Evolutionary conservation across 2,113 vertebrate genomes (phyloP).

Genomic region (Gulo gulo): DNA sequence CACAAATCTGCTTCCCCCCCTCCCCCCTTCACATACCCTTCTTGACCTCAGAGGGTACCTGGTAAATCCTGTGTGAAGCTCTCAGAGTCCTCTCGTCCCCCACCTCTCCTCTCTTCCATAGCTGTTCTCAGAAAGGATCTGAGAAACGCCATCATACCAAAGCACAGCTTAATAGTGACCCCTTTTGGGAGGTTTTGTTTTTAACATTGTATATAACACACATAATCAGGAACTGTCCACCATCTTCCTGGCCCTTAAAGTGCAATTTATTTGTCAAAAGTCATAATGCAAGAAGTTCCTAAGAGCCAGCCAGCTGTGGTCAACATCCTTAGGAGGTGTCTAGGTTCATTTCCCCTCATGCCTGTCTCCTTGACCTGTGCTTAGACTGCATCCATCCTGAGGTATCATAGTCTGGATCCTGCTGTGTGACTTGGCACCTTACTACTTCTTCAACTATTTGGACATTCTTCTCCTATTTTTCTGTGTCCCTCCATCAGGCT

Average conservation of each 20-base stretch:
- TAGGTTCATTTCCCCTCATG: not conserved
- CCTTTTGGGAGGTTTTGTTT: slow-evolving; percentile 47
- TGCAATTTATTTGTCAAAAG: not conserved
- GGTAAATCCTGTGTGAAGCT: not conserved
- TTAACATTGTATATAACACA: not conserved
- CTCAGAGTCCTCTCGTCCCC: not conserved
- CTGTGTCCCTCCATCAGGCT: not conserved
- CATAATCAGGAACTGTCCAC: not conserved
- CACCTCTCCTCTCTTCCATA: not conserved
- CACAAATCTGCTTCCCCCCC: not conserved
- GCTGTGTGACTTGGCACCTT: not conserved
- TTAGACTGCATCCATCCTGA: accelerated
- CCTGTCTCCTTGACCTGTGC: not conserved
- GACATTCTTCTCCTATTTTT: not conserved
- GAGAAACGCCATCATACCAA: not conserved
- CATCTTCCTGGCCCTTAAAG: not conserved
- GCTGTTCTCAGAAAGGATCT: not conserved
- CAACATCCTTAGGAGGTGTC: not conserved
- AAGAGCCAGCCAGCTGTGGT: not conserved
- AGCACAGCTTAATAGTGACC: slow-evolving; percentile 55
- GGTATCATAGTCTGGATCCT: not conserved
- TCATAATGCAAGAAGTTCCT: not conserved
- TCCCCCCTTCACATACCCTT: not conserved
- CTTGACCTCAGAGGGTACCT: accelerated
- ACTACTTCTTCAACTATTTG: not conserved